Evolutionary conservation across 2,888 invertebrate species (phyloP).

Genomic region (Alentia gelatinosa): DNA sequence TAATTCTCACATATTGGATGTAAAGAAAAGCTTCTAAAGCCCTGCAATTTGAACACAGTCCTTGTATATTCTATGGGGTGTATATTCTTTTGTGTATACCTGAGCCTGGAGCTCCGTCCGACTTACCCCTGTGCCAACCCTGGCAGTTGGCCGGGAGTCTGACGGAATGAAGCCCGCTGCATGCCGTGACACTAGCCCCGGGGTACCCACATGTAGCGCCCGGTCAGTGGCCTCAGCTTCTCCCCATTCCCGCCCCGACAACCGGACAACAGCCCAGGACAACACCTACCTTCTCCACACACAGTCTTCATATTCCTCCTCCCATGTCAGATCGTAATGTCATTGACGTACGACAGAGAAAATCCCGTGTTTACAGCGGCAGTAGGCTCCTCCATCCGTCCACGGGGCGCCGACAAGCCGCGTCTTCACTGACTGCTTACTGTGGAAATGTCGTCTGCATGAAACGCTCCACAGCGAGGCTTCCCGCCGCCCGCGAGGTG

Average conservation of each 20-base stretch:
- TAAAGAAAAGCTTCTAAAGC: too few relatives aligned
- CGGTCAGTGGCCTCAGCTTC: neutral
- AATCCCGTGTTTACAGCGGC: neutral
- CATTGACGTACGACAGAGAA: neutral
- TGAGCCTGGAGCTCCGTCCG: too few relatives aligned
- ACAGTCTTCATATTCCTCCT: neutral
- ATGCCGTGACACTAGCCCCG: constrained; percentile 25
- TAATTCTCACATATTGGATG: too few relatives aligned
- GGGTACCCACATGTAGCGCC: constrained; percentile 31
- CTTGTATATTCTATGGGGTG: too few relatives aligned
- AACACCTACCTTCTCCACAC: neutral
- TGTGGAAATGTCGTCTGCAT: constrained; percentile 6
- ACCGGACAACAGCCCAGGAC: neutral
- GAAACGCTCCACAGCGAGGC: neutral
- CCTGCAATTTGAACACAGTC: too few relatives aligned
- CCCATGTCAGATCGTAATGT: neutral
- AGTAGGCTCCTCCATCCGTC: neutral
- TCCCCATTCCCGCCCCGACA: neutral
- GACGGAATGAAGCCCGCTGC: constrained; percentile 24
- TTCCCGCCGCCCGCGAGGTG: neutral
- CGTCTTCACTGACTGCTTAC: neutral
- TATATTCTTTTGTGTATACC: too few relatives aligned
- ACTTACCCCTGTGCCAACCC: too few relatives aligned
- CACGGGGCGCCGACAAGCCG: too few relatives aligned
- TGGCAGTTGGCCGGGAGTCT: neutral